Evolutionary conservation across 2,888 invertebrate genomes (phyloP).

Genomic region (Argyra leucocephala): DNA sequence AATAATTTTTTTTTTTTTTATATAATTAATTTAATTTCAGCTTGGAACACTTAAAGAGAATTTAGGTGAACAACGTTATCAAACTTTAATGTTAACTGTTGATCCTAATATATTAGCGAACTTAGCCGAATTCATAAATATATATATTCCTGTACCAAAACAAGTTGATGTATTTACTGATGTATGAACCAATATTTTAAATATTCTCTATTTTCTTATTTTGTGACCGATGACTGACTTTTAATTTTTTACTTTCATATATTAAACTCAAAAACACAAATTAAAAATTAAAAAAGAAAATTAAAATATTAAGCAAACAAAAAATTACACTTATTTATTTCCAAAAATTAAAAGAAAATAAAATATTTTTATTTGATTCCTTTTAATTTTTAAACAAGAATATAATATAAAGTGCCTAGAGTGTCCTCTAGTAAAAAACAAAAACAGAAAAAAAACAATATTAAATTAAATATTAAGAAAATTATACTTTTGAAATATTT

Average conservation of each 20-base stretch:
- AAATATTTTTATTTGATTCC: background rate
- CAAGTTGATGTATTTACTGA: background rate
- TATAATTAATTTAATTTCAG: slow-evolving; percentile 42
- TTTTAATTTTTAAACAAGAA: background rate
- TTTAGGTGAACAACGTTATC: slow-evolving; percentile 67
- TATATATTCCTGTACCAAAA: slow-evolving; percentile 23
- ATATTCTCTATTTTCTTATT: background rate
- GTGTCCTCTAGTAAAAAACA: background rate
- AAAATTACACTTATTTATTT: background rate
- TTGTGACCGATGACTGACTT: background rate
- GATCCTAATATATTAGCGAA: slow-evolving; percentile 64
- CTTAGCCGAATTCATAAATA: slow-evolving; percentile 50
- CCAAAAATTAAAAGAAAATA: background rate
- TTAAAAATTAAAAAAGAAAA: background rate
- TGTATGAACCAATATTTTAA: background rate
- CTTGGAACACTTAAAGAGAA: slow-evolving; percentile 59
- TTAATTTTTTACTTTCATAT: background rate
- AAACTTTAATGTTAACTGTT: slow-evolving; percentile 61
- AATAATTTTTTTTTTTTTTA: slow-evolving; percentile 22
- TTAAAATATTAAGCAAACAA: background rate
- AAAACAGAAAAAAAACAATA: background rate
- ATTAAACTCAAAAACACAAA: background rate
- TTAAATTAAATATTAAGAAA: background rate
- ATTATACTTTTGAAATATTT: background rate
- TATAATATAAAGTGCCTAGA: slow-evolving; percentile 2